Evolutionary conservation across 2,797 vertebrate species (phyloP).

Genomic region (Mormyrus proboscirostris): DNA sequence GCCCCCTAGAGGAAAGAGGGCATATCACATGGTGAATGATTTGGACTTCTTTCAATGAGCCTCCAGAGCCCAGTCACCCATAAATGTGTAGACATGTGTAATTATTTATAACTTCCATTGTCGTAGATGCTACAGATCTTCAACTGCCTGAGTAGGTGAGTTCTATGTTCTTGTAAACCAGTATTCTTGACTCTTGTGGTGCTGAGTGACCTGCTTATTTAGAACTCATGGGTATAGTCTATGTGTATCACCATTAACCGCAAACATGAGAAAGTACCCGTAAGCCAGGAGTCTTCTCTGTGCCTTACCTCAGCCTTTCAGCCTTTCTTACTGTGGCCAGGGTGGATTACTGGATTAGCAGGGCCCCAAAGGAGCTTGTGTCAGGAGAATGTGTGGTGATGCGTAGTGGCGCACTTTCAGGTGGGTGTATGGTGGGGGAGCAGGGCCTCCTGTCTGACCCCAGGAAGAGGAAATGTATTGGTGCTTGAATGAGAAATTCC

Average conservation of each 20-base stretch:
- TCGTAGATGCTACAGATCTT: not conserved
- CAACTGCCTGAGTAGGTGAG: not conserved
- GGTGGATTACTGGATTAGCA: constrained; percentile 61
- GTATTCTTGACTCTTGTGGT: not conserved
- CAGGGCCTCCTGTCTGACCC: not conserved
- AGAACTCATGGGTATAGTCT: not conserved
- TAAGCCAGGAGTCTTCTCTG: not conserved
- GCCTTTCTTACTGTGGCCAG: constrained; percentile 47
- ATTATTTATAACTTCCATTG: not conserved
- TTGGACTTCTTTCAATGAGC: not conserved
- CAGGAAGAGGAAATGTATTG: not conserved
- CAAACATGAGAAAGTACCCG: not conserved
- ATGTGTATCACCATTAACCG: not conserved
- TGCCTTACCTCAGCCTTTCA: not conserved
- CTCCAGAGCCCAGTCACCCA: not conserved
- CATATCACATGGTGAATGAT: not conserved
- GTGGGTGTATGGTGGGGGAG: not conserved
- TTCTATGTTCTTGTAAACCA: not conserved
- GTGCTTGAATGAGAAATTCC: not conserved
- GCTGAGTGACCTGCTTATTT: not conserved
- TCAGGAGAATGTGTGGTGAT: constrained; percentile 42
- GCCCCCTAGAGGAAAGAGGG: not conserved
- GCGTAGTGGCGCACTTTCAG: constrained; percentile 33
- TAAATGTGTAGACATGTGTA: not conserved
- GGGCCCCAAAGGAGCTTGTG: constrained; percentile 55